A percentile compares a stretch with the other conserved stretches of the same genome.
These are phyloP conservation scores for Lasioglossum malachurum DNA, from an alignment of 2,888 invertebrate species.

Conservation along the genomic window DNA sequence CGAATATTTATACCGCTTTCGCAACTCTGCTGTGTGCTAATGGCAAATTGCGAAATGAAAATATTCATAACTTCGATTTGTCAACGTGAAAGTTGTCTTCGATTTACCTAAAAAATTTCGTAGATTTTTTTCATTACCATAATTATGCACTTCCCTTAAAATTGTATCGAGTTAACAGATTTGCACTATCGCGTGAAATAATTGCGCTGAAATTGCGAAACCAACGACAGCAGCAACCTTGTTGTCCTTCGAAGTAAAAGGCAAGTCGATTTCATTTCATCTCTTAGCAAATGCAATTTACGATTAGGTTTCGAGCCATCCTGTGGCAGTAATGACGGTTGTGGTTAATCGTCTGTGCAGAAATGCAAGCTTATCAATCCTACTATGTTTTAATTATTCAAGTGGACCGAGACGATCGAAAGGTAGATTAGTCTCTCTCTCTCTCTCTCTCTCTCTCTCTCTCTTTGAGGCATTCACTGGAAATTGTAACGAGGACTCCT, in stretches of 20 bases:
- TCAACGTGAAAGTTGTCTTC: neutral
- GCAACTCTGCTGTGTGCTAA: neutral
- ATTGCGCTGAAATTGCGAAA: neutral
- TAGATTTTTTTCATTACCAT: neutral
- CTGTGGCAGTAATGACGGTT: neutral
- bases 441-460: neutral
- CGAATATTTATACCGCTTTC: neutral
- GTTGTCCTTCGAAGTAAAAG: conserved; percentile 1
- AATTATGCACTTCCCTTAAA: neutral
- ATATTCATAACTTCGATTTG: neutral
- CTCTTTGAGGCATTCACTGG: conserved; percentile 29
- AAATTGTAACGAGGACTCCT: conserved; percentile 60
- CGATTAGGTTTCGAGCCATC: neutral
- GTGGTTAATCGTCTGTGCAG: neutral
- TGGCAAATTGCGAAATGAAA: neutral
- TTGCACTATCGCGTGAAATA: neutral
- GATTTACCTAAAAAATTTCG: neutral
- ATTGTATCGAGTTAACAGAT: neutral
- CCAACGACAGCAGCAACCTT: neutral
- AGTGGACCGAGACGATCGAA: neutral
- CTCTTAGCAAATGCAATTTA: neutral
- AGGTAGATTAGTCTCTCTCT: neutral
- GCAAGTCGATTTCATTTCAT: neutral
- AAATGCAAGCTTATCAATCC: neutral
- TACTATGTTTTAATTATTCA: neutral